These are phyloP conservation scores for Anthopleura sola DNA, from an alignment of 64 coral and sea anemone species.

Conservation along the genomic window DNA sequence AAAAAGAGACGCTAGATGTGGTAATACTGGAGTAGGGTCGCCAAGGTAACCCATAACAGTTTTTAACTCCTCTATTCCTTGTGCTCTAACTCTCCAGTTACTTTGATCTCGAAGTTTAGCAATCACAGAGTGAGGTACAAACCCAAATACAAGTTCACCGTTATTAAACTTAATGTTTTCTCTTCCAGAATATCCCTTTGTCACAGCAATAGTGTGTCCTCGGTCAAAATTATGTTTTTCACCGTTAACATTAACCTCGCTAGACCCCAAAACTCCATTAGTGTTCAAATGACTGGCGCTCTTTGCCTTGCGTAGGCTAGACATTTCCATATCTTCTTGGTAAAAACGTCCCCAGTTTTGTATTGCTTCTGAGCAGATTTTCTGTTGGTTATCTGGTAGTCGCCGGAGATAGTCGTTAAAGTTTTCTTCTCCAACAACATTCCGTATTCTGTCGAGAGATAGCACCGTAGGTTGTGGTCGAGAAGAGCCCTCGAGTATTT, in stretches of 20 bases:
- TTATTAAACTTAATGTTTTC: conserved; percentile 45
- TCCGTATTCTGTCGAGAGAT: conserved; percentile 93
- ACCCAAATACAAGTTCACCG: conserved; percentile 57
- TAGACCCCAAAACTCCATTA: conserved; percentile 64
- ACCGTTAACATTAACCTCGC: conserved; percentile 29
- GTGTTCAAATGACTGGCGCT: conserved; percentile 76
- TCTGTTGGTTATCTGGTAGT: conserved; percentile 67
- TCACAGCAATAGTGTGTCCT: conserved; percentile 78
- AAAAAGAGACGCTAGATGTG: conserved; percentile 81
- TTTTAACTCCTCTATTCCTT: conserved; percentile 95
- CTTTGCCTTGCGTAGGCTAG: conserved; percentile 72
- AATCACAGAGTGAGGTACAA: conserved; percentile 73
- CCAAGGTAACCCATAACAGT: conserved; percentile 71
- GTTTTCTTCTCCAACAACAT: conserved; percentile 74
- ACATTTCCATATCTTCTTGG: conserved; percentile 56
- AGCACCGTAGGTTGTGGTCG: conserved; percentile 83
- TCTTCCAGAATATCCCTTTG: conserved; percentile 35
- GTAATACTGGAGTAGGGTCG: conserved; percentile 55
- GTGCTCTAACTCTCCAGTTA: conserved; percentile 81
- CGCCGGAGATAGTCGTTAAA: conserved; percentile 85
- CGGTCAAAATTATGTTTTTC: conserved; percentile 66
- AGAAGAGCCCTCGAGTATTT: conserved; percentile 69
- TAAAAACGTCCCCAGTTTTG: conserved; percentile 51
- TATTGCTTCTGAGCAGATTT: conserved; percentile 55
- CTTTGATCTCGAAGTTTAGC: conserved; percentile 84